Base-by-base conservation (phyloP, 2,797 vertebrate genomes). In the Eurystomus glaucurus region DNA sequence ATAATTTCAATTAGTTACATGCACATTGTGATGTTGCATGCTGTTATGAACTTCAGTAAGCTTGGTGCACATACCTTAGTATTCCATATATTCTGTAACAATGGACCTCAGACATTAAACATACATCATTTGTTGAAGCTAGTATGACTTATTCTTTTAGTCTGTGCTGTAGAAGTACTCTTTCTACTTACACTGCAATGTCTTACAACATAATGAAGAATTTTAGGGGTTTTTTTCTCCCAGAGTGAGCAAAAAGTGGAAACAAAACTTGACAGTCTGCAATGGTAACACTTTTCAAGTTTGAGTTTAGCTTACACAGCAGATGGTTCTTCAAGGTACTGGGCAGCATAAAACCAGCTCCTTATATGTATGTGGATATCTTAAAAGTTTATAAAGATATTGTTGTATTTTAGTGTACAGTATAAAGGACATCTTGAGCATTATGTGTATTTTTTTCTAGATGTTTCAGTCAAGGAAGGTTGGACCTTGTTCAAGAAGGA, bases 201-300 rank as follows among this genome's bases (percentile, higher is more conserved):
- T n/a, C 64, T 51, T 45, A 52, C 19, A 84, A 68, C 22, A 16
- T 26, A 64, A 72, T 37, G 10, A 78, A 93, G 17, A 79, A 46
- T 51, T 57, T 76, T 61, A 65, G 22, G 14, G 3, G 0, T 0
- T 31, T n/a, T 21, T 11, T 9, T 3, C 9, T 9, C 8, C 37
- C 3, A 51, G 78, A 86, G 10, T 35, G 2, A 87, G 8, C 22
- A 90, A 68, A 79, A 92, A 85, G 35, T 6, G 6, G 26, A 76
- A 79, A 57, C 86, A 71, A 90, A 85, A 61, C 16, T 46, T 50
- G 26, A 17, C 14, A 31, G 35, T 39, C 51, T 70, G 25, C 13
- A 52, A 3, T 22, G 14, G 54, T 14, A 88, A 58, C 9, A 20
- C 65, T 75, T 81, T 81, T 69, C 25, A 66, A 31, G 7, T 86